Evolutionary conservation across 2,888 invertebrate species (phyloP).

Genomic region (Metellina segmentata): DNA sequence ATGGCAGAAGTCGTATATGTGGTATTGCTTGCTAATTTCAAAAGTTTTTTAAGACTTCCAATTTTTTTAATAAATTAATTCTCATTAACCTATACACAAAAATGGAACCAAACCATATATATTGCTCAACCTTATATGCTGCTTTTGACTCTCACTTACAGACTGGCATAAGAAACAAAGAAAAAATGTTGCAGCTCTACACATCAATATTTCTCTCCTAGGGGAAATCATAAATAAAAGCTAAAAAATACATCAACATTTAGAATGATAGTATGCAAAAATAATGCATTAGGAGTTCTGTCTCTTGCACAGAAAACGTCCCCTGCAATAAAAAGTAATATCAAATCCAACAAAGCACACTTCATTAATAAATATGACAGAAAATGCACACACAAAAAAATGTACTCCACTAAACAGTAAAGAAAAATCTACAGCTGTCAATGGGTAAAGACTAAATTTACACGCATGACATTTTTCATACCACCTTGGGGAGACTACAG

Average conservation of each 20-base stretch:
- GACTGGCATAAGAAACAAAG: not conserved
- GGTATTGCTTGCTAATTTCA: slow-evolving; percentile 42
- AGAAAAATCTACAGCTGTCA: slow-evolving; percentile 63
- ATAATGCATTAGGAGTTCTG: not conserved
- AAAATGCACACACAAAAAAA: slow-evolving; percentile 42
- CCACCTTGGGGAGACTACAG: not conserved
- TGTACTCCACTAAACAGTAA: not conserved
- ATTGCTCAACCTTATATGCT: not conserved
- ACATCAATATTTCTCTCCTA: not conserved
- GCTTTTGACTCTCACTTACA: not conserved
- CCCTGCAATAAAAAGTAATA: slow-evolving; percentile 1
- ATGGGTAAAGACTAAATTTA: slow-evolving; percentile 45
- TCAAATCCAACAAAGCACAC: slow-evolving; percentile 5
- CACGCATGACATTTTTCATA: slow-evolving; percentile 2
- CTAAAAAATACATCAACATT: not conserved
- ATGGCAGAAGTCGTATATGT: slow-evolving; percentile 23
- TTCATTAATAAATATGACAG: slow-evolving; percentile 60
- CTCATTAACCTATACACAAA: not conserved
- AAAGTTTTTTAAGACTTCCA: slow-evolving; percentile 4
- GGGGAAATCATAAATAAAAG: not conserved
- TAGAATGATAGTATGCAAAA: not conserved
- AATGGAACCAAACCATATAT: not conserved
- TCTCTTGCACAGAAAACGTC: not conserved
- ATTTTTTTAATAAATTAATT: slow-evolving; percentile 13
- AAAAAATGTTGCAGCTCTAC: not conserved